Evolutionary conservation across 2,888 invertebrate species (phyloP), one percentile per base, ranked within the genome.

Genomic region (Eumacrocentrus americanus): DNA sequence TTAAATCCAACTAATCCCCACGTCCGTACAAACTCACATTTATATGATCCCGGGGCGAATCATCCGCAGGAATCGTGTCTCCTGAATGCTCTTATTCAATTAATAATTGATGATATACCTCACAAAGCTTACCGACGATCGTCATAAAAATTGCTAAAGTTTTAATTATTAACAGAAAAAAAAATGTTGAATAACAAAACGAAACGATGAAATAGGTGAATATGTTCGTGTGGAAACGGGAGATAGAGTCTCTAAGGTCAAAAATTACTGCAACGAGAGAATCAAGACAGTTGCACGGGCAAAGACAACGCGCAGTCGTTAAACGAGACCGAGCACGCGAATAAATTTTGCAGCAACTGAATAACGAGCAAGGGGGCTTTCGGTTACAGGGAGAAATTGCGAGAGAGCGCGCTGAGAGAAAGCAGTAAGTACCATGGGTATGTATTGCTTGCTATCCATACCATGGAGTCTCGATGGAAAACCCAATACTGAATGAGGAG

Each of bases 331-430:
- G 55, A 54, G 55, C 42, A 42, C 42, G 50, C 18, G 55, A 60
- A 60, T 60, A 60, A 60, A 60, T 60, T 60, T 60, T 60, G 38
- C 55, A 44, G 60, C 47, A 47, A 42, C 16, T 60, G 60, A 60
- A 42, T 55, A 60, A 60, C 55, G 60, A 54, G 50, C 37, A 25
- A 12, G 51, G 16, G 60, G 29, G 54, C 54, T 54, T 55, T 60
- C 16, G 60, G 55, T 60, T 59, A 53, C 53, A 34, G 12, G 18
- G 50, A 55, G 50, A 48, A 55, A 60, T 55, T 60, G 47, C 34
- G 16, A 14, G 47, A 37, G 22, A 54, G 7, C 23, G 50, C 55
- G 42, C 42, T 18, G 29, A 54, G 44, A 44, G 29, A 54, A 44
- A 25, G 20, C 22, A 18, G 34, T 29, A 11, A 34, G 20, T 18